A percentile compares a stretch with the other conserved stretches of the same genome.
These are phyloP conservation scores for Drosophila melanosoma DNA, from an alignment of 2,888 invertebrate genomes.

Conservation along the genomic window DNA sequence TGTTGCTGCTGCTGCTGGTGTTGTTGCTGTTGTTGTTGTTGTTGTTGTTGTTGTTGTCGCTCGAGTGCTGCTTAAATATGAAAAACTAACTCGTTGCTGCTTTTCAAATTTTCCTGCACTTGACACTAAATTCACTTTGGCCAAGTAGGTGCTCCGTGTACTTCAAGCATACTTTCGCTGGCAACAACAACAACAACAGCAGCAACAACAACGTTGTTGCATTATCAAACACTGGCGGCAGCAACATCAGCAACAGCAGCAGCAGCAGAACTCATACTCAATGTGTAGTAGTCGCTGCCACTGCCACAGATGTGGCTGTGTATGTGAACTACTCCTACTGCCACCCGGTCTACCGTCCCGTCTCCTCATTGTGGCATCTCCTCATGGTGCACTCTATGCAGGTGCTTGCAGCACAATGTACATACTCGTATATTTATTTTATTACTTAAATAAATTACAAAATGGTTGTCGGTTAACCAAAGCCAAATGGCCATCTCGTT, in stretches of 20 bases:
- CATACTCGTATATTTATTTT: conserved; percentile 76
- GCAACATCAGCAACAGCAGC: conserved; percentile 24
- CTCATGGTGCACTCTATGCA: conserved; percentile 16
- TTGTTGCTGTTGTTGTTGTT: conserved; percentile 27
- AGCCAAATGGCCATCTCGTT: conserved; percentile 69
- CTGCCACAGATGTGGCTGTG: conserved; percentile 3
- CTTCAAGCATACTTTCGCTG: conserved; percentile 77
- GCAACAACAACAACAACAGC: conserved; percentile 43
- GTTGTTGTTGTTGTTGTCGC: conserved; percentile 45
- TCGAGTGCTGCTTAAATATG: conserved; percentile 78
- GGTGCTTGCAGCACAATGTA: conserved; percentile 45
- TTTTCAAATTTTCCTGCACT: conserved; percentile 79
- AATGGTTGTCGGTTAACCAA: conserved; percentile 78
- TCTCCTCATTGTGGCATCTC: conserved; percentile 4
- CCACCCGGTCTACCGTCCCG: background rate
- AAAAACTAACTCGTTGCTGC: conserved; percentile 80
- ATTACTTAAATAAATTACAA: conserved; percentile 80
- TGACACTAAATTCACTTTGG: conserved; percentile 81
- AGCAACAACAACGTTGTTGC: conserved; percentile 22
- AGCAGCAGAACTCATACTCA: conserved; percentile 33
- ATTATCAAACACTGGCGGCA: conserved; percentile 18
- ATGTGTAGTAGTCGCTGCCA: conserved; percentile 20
- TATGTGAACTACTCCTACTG: background rate
- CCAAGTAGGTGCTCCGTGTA: conserved; percentile 77
- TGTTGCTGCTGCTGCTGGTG: conserved; percentile 9